Conservation (phyloP, 1,140 invertebrate species). For the Bathynomus jamesi region DNA sequence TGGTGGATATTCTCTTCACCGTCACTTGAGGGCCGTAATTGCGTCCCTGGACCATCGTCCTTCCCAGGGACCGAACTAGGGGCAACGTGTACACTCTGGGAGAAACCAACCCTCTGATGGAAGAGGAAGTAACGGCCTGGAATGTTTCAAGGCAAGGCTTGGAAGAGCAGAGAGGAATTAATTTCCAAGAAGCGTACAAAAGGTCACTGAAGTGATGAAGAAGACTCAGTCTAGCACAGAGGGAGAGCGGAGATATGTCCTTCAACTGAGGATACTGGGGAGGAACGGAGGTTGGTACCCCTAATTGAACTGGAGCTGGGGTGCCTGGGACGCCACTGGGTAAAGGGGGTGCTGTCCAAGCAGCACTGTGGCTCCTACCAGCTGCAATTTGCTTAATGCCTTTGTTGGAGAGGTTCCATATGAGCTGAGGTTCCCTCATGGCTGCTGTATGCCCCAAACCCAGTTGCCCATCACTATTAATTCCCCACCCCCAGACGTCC, state of each 20-base stretch:
- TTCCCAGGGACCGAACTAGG: constrained; percentile 54
- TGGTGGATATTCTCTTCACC: constrained; percentile 53
- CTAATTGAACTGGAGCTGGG: constrained; percentile 48
- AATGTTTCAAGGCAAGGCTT: too few relatives aligned
- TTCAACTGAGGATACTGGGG: constrained; percentile 52
- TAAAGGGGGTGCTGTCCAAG: constrained; percentile 54
- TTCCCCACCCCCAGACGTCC: constrained; percentile 59
- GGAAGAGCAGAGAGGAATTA: constrained; percentile 51
- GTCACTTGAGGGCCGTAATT: constrained; percentile 62
- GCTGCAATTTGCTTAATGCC: constrained; percentile 53
- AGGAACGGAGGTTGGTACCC: constrained; percentile 50
- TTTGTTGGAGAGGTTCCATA: constrained; percentile 51
- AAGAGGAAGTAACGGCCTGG: constrained; percentile 47
- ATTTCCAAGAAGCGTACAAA: constrained; percentile 55
- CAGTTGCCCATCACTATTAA: constrained; percentile 56
- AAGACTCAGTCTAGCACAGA: constrained; percentile 52
- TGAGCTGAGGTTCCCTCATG: constrained; percentile 52
- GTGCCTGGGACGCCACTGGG: constrained; percentile 47
- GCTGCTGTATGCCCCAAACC: constrained; percentile 52
- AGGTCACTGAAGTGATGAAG: constrained; percentile 57
- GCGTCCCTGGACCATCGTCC: constrained; percentile 59
- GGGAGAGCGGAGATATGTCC: constrained; percentile 46
- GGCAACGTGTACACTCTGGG: constrained; percentile 57
- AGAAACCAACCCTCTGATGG: constrained; percentile 50
- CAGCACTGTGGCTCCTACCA: constrained; percentile 56